Conservation (phyloP, 2,888 invertebrate species). For the Poecilobothrus nobilitatus region DNA sequence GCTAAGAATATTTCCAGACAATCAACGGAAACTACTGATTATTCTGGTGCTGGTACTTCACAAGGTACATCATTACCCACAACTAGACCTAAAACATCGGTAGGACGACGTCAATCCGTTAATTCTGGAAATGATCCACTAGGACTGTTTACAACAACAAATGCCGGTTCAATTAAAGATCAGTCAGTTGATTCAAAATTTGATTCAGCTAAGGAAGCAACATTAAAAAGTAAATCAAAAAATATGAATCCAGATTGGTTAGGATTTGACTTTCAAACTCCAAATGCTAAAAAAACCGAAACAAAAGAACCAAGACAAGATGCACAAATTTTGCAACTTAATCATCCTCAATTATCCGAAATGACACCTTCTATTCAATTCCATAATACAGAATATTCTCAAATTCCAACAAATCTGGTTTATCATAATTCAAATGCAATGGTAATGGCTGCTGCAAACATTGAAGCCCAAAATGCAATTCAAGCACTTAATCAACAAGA, state of each 20-base stretch:
- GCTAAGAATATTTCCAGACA: slow-evolving; percentile 35
- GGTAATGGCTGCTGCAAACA: slow-evolving; percentile 31
- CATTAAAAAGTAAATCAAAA: slow-evolving; percentile 30
- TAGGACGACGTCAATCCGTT: slow-evolving; percentile 35
- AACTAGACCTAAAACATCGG: slow-evolving; percentile 36
- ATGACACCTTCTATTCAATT: background rate
- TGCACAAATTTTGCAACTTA: slow-evolving; percentile 16
- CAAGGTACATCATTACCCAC: slow-evolving; percentile 27
- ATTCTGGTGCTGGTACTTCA: slow-evolving; percentile 23
- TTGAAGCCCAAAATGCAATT: slow-evolving; percentile 34
- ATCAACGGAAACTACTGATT: slow-evolving; percentile 41
- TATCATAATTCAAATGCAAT: slow-evolving; percentile 26
- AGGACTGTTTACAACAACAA: slow-evolving; percentile 22
- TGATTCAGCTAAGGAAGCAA: slow-evolving; percentile 17
- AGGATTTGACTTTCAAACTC: slow-evolving; percentile 29
- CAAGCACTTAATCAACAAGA: slow-evolving; percentile 40
- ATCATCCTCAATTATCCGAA: slow-evolving; percentile 21
- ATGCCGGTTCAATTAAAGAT: slow-evolving; percentile 21
- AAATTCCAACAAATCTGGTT: slow-evolving; percentile 12
- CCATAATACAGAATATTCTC: slow-evolving; percentile 7
- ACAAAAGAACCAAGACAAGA: slow-evolving; percentile 11
- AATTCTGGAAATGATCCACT: slow-evolving; percentile 29
- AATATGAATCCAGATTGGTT: slow-evolving; percentile 38
- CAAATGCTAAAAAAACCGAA: slow-evolving; percentile 12
- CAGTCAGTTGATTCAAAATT: slow-evolving; percentile 16